A percentile compares a stretch with the other conserved stretches of the same genome.
Evolutionary conservation across 2,888 invertebrate species (phyloP).

Genomic region (Eristalis intricaria): DNA sequence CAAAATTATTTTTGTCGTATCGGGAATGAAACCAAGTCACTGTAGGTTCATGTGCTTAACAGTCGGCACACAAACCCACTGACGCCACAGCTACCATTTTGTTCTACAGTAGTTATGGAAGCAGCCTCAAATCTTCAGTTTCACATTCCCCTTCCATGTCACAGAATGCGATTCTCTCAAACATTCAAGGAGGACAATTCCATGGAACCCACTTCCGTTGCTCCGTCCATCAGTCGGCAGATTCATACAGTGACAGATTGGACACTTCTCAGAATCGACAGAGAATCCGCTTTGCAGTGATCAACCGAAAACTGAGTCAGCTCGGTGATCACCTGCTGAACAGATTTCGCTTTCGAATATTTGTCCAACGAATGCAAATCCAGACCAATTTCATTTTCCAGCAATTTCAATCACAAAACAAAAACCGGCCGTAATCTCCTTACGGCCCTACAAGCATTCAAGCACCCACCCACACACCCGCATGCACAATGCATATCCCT

Average conservation of each 20-base stretch:
- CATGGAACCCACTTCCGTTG: background rate
- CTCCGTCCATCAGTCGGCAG: background rate
- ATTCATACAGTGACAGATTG: background rate
- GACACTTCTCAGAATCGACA: background rate
- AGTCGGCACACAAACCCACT: no score
- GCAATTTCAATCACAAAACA: slow-evolving; percentile 35
- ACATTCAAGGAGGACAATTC: background rate
- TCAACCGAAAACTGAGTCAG: background rate
- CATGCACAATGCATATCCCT: background rate
- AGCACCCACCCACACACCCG: background rate
- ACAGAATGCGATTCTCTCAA: no score
- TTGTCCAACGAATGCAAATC: slow-evolving; percentile 63
- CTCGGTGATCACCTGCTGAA: slow-evolving; percentile 16
- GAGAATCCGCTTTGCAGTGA: slow-evolving; percentile 1
- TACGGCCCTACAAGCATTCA: slow-evolving; percentile 13
- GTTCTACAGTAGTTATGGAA: no score
- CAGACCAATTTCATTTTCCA: slow-evolving; percentile 70
- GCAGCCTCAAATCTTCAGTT: no score
- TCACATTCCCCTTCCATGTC: no score
- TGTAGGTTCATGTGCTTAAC: no score
- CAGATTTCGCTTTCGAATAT: slow-evolving; percentile 6
- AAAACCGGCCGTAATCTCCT: slow-evolving; percentile 50
- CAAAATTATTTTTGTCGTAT: no score
- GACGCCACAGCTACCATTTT: no score
- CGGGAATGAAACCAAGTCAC: no score